Evolutionary conservation across 2,888 invertebrate species (phyloP), one percentile per base, ranked within the genome.

Genomic region (Tubulanus polymorphus): DNA sequence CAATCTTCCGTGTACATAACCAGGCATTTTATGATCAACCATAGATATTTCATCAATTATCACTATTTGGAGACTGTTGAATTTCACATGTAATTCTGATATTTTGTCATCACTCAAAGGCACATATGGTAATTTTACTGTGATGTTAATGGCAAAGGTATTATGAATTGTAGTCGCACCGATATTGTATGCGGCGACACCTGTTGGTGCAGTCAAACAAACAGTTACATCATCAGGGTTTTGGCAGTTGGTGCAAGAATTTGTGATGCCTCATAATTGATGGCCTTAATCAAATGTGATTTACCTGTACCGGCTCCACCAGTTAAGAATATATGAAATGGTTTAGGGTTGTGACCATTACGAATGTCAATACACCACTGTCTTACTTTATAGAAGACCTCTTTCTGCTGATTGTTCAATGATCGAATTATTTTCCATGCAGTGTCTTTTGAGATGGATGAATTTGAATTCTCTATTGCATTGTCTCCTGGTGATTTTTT

Each of bases 301-400:
- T 64, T 64, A 1, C 64, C 61, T 30, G 59, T 59, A n/a, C 62
- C 64, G 48, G 62, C 61, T 10, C 59, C 59, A 18, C 62, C 62
- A 49, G 60, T 59, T 12, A 64, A 51, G 48, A 62, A 59, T 12
- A 62, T 47, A n/a, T 61, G 55, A 37, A 64, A 62, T 12, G 60
- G 62, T 18, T 55, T 26, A 51, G 61, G 51, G 18, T 37, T 56
- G 18, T 5, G 5, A 8, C 41, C 41, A 41, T 41, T 41, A 23
- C 41, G 41, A 23, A 15, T 15, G 5, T 18, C 18, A 15, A 41
- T 18, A 23, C 41, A 41, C 41, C 41, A 41, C 15, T 41, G 18
- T 18, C 41, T 18, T 8, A 41, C 41, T 20, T 18, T 41, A 15
- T 41, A 20, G 15, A 41, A 41, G 41, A 41, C 6, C 15, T 20